Base-by-base conservation (phyloP, 2,888 invertebrate species). In the Dorcus parallelipipedus region DNA sequence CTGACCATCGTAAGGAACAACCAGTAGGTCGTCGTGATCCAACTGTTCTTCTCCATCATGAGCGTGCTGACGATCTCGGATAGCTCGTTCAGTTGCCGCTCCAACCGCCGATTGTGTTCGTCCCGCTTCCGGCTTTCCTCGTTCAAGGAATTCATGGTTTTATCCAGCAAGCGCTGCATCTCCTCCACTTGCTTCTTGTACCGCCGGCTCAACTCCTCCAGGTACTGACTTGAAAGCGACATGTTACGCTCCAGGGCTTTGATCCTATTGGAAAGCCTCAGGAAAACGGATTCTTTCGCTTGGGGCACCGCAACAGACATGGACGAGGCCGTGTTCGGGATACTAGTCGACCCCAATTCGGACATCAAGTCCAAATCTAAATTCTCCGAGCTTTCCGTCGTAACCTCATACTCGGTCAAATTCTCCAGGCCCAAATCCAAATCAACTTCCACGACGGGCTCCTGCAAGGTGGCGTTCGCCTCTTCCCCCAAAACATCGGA, bases 121-220 rank as follows among this genome's bases (percentile, higher is more conserved):
- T 94, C 92, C 52, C 88, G 82, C 71, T 90, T 90, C 67, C 87
- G 86, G 52, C 86, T 84, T 70, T 91, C 90, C 64, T 91, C 91
- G 58, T 83, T 84, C 80, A 90, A 83, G 50, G 87, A 84, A 23
- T 83, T 81, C 38, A 93, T 83, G 0, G 92, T 91, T 69, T 90
- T 90, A 67, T 92, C 90, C 67, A 94, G 84, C 3, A 91, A 86
- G 67, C 86, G 84, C 76, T 95, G 94, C 86, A 96, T 89, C 72
- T 97, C 97, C 77, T 97, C 97, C 51, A 96, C 95, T 80, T 97
- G 97, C 69, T 93, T 94, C 75, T 95, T 95, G 80, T 97, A 98
- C 10, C 96, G 85, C 56, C 92, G 87, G 78, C 97, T 97, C 66
- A 99, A 81, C 76, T 98, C 97, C 77, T 97, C 97, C 66, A 99